Evolutionary conservation across 2,113 vertebrate species (phyloP).

Genomic region (Rhegmatorhina hoffmannsi): DNA sequence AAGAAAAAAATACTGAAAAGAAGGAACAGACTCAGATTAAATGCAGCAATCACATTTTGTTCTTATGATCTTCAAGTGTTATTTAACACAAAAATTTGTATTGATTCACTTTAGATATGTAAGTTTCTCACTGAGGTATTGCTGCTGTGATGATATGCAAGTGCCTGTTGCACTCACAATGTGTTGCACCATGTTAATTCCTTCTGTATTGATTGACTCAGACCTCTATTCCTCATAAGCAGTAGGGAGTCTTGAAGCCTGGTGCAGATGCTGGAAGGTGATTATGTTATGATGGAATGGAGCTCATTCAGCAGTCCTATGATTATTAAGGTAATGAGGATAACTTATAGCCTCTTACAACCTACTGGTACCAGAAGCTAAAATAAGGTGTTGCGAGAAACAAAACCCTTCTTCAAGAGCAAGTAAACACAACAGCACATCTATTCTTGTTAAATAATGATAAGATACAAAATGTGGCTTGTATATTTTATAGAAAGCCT

Average conservation of each 20-base stretch:
- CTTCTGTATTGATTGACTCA: slow-evolving; percentile 28
- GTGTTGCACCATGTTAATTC: background rate
- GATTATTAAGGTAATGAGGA: slow-evolving; percentile 47
- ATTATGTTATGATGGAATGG: slow-evolving; percentile 40
- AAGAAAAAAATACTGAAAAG: background rate
- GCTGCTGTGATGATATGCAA: background rate
- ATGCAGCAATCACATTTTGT: background rate
- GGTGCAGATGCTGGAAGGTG: slow-evolving; percentile 43
- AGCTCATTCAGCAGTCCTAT: slow-evolving; percentile 41
- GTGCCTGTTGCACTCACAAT: background rate
- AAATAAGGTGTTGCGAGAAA: slow-evolving; percentile 23
- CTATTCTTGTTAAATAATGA: background rate
- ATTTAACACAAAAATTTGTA: slow-evolving; percentile 10
- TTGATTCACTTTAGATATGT: background rate
- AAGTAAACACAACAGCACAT: background rate
- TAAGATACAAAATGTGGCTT: background rate
- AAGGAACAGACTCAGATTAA: background rate
- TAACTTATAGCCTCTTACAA: slow-evolving; percentile 48
- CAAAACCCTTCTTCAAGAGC: background rate
- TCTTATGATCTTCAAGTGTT: background rate
- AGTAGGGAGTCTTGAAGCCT: slow-evolving; percentile 43
- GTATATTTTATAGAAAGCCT: slow-evolving; percentile 33
- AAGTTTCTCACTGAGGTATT: background rate
- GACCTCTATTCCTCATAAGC: background rate
- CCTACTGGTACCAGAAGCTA: slow-evolving; percentile 15